A percentile compares a stretch with the other conserved stretches of the same genome.
phyloP scores from a whole-genome alignment of 2,797 vertebrate genomes.

The Limosa lapponica region DNA sequence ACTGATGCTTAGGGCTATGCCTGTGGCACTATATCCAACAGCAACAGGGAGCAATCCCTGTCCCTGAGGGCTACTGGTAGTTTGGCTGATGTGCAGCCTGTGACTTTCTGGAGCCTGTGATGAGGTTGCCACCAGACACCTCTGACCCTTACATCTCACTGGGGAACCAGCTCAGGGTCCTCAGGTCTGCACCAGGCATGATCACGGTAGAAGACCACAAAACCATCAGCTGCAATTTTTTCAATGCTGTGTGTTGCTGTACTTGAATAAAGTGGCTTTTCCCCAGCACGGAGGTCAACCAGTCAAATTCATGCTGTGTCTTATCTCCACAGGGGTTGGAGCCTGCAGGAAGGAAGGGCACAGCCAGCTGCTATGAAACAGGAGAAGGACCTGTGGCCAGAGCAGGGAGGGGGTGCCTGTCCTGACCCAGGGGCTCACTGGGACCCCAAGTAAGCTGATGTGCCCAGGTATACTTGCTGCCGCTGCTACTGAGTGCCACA shows the following conservation, averaged over 20 bases:
- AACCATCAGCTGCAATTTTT: background rate
- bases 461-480: background rate
- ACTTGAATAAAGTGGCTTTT: background rate
- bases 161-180: background rate
- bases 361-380: background rate
- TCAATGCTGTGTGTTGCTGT: background rate
- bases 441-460: background rate
- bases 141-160: background rate
- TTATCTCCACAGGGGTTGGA: background rate
- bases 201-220: background rate
- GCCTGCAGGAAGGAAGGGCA: background rate
- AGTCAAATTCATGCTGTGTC: background rate
- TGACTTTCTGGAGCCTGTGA: background rate
- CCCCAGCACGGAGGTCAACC: background rate
- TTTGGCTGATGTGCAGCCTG: background rate
- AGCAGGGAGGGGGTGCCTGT: background rate
- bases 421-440: background rate
- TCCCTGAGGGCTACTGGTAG: background rate
- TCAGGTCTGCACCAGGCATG: background rate
- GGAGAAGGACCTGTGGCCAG: background rate
- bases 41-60: background rate
- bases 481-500: background rate
- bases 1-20: background rate
- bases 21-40: background rate
- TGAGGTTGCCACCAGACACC: background rate